These are phyloP conservation scores for Mesoclemmys tuberculata DNA, from an alignment of 2,113 vertebrate genomes.

Conservation along the genomic window DNA sequence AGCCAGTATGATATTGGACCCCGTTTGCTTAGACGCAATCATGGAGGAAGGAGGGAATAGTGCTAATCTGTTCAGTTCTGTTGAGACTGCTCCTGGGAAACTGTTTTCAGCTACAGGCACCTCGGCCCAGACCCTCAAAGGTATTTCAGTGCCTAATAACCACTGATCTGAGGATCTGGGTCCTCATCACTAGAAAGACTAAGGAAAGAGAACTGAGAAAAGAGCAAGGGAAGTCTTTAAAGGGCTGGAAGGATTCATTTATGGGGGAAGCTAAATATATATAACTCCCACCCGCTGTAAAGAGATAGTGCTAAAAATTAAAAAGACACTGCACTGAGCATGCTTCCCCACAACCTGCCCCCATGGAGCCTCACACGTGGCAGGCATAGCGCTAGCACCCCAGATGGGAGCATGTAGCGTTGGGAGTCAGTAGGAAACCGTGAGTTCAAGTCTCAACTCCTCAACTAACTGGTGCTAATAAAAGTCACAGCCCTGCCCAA, in stretches of 20 bases:
- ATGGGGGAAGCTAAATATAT: not conserved
- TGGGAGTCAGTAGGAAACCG: not conserved
- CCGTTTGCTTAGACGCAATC: no score
- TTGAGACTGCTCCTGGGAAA: not conserved
- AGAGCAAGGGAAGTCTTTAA: not conserved
- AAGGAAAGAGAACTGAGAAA: not conserved
- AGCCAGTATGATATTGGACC: no score
- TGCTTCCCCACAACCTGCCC: not conserved
- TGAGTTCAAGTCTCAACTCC: not conserved
- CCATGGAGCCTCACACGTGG: not conserved
- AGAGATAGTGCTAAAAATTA: not conserved
- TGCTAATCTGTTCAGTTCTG: no score
- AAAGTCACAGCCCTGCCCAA: not conserved
- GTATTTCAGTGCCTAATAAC: no score
- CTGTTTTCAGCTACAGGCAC: no score
- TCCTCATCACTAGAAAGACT: not conserved
- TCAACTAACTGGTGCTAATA: not conserved
- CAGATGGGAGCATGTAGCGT: not conserved
- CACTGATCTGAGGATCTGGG: no score
- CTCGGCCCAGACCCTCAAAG: no score
- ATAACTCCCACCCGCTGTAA: not conserved
- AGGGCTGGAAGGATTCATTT: not conserved
- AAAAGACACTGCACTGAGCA: not conserved
- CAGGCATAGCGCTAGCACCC: not conserved
- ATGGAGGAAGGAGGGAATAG: no score